Evolutionary conservation across 2,113 vertebrate genomes (phyloP), one percentile per base, ranked within the genome.

Genomic region (Nothobranchius furzeri): DNA sequence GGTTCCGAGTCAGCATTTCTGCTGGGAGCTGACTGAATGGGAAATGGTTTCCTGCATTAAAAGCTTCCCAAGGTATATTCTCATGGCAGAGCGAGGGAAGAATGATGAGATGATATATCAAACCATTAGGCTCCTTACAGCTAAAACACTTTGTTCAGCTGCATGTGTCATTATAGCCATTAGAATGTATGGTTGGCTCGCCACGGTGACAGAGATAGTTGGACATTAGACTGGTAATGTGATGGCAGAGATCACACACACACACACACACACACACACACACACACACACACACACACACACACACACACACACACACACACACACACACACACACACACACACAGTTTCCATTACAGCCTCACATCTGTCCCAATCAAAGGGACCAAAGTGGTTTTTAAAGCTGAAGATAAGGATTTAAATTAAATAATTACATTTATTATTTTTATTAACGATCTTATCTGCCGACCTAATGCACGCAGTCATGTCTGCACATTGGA

Each of bases 111-210:
- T 81, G 71, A 84, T 64, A 36, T 68, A 84, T 81, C 67, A 72
- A 79, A 47, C 69, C 52, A 82, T 84, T 77, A 84, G 43, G 67
- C 52, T 11, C 25, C 45, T 62, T 66, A 74, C 66, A 76, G 65
- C 78, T 70, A 58, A 83, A 76, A 86, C 60, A 77, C 60, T 87
- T 75, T 49, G 55, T 81, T 80, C 76, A 73, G 78, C 72, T 71
- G 60, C 76, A 81, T 66, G 68, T 67, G 70, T 37, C 62, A 77
- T 82, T 72, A 53, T 48, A 40, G 52, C 63, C 78, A 80, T 86
- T 87, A 75, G 36, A 52, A 57, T 66, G 53, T 70, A 63, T 40
- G 68, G 73, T 78, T 48, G 25, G 36, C 65, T 75, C 67, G 48
- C 54, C 50, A 24, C 64, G 47, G 63, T 60, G 67, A 76, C 24